Conservation (phyloP, 2,797 vertebrate species). For the Sandelia bainsii region DNA sequence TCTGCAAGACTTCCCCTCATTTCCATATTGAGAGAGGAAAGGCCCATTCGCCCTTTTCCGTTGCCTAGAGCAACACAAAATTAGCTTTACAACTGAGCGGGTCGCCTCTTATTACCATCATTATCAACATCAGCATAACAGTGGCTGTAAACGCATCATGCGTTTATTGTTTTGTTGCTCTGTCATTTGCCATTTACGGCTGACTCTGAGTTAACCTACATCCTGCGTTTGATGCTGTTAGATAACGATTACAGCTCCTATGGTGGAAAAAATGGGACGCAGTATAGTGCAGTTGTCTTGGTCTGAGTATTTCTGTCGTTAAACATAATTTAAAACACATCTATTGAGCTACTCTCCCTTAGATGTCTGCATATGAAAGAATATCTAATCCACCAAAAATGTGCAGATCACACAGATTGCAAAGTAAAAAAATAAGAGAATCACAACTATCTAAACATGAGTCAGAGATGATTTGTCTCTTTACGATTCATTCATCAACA, state of each 20-base stretch:
- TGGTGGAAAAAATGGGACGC: neutral
- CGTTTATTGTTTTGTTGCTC: slow-evolving; percentile 28
- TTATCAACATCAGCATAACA: slow-evolving; percentile 76
- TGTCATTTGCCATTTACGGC: slow-evolving; percentile 26
- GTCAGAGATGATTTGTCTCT: slow-evolving; percentile 46
- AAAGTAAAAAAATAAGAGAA: slow-evolving; percentile 28
- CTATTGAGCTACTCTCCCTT: neutral
- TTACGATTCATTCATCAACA: slow-evolving; percentile 31
- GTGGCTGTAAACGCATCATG: slow-evolving; percentile 38
- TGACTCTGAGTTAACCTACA: slow-evolving; percentile 11
- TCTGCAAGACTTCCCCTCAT: slow-evolving; percentile 55
- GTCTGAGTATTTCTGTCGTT: neutral
- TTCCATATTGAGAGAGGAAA: slow-evolving; percentile 64
- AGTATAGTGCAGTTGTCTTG: neutral
- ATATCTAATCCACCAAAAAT: neutral
- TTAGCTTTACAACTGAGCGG: slow-evolving; percentile 71
- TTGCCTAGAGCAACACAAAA: slow-evolving; percentile 45
- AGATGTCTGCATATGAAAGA: slow-evolving; percentile 48
- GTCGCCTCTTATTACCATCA: slow-evolving; percentile 73
- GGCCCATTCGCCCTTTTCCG: slow-evolving; percentile 39
- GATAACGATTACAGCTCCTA: slow-evolving; percentile 13
- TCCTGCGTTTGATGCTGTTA: slow-evolving; percentile 28
- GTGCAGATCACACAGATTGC: slow-evolving; percentile 4
- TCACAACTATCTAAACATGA: slow-evolving; percentile 50
- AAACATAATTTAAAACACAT: neutral